A percentile compares a stretch with the other conserved stretches of the same genome.
Evolutionary conservation across 2,113 vertebrate species (phyloP).

Genomic region (Alligator mississippiensis): DNA sequence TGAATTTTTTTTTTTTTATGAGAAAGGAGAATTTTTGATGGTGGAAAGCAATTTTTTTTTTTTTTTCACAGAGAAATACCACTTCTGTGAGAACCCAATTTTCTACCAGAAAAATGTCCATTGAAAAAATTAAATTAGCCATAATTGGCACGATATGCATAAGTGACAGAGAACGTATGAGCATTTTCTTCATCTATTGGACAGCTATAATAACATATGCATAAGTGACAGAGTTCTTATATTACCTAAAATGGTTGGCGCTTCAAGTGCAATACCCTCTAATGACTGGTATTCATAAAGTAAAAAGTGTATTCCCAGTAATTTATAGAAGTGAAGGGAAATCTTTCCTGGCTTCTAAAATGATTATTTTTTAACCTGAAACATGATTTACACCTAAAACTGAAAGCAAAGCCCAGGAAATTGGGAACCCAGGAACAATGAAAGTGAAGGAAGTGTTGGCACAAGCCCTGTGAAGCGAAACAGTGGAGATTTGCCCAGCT

Average conservation of each 20-base stretch:
- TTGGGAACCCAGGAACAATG: neutral
- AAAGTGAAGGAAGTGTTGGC: neutral
- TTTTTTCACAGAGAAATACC: neutral
- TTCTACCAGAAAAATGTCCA: neutral
- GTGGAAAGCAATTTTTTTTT: neutral
- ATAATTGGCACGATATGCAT: neutral
- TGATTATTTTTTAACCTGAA: neutral
- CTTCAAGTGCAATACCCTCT: neutral
- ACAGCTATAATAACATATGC: neutral
- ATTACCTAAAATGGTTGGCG: neutral
- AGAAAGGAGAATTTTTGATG: neutral
- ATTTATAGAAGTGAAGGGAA: neutral
- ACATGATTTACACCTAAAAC: neutral
- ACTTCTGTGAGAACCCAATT: accelerated
- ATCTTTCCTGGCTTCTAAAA: neutral
- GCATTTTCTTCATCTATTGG: neutral
- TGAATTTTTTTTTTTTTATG: neutral
- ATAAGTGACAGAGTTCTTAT: neutral
- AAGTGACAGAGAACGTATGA: neutral
- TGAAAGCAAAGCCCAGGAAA: neutral
- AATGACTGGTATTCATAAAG: neutral
- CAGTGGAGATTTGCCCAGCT: neutral
- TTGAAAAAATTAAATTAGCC: neutral
- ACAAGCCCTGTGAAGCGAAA: neutral
- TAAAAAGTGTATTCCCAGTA: neutral